Base-by-base conservation (phyloP, 2,113 vertebrate genomes). In the Leiothrix lutea region DNA sequence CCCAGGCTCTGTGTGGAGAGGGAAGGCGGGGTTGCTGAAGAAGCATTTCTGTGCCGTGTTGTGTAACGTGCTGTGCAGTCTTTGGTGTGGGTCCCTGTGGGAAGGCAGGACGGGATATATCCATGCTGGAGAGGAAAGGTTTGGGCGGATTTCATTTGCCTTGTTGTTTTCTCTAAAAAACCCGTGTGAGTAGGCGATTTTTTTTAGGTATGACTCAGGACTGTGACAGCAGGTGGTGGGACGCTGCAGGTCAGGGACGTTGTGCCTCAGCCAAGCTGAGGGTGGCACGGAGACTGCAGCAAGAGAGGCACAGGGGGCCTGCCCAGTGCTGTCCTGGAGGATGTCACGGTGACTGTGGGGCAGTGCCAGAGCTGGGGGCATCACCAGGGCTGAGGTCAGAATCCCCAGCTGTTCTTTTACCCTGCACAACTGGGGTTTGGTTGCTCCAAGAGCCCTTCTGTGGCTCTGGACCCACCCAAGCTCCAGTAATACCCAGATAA, bases 151-250 rank as follows among this genome's bases (percentile, higher is more conserved):
- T 92, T 92, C 8, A 11, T 93, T 90, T 92, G 36, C 64, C 86
- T 64, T 58, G 85, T 85, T 94, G 89, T 94, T 90, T 78, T 69
- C 83, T 90, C 66, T 24, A 6, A 69, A 65, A 86, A 88, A 82
- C 20, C 47, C 3, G 18, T 40, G 82, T 22, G 81, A 95, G 64
- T 58, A 20, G 90, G 85, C 7, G 70, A 79, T 53, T 80, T 70
- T 90, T 95, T 92, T 94, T 44, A 66, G 85, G 60, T 58, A 88
- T 95, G 95, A 80, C 66, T 95, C 93, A 95, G 90, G 94, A 5
- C 35, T 84, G 80, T 94, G 90, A 78, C 88, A 93, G 88, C 90
- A 90, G 93, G 79, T 64, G 56, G 87, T 94, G 90, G 92, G 92
- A 90, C 0, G 35, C 71, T 92, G 94, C 62, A 66, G 85, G 90